Evolutionary conservation across 92 coral and sea anemone genomes (phyloP).

Genomic region (Porites lobata): DNA sequence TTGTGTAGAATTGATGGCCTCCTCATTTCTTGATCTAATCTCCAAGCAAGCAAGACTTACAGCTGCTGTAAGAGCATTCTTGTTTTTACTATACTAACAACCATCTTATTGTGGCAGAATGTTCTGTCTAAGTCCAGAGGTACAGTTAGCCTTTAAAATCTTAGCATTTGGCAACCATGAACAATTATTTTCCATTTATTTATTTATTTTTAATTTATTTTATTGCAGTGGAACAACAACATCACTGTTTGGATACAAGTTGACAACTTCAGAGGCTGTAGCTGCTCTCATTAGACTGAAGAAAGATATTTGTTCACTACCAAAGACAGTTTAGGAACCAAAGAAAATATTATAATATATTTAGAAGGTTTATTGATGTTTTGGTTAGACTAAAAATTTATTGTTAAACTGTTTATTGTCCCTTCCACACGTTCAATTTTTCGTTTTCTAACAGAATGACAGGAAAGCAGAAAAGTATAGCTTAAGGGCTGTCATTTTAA

Average conservation of each 20-base stretch:
- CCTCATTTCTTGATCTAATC: no score
- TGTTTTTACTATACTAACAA: no score
- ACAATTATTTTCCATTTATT: neutral
- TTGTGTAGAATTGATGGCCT: no score
- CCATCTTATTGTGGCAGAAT: neutral
- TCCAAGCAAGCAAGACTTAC: no score
- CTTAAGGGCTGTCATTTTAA: neutral
- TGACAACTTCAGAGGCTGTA: slow-evolving; percentile 89
- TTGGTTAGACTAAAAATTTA: neutral
- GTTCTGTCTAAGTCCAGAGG: neutral
- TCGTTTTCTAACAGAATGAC: neutral
- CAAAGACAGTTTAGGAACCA: slow-evolving; percentile 13
- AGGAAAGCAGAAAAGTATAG: neutral
- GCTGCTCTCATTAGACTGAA: slow-evolving; percentile 85
- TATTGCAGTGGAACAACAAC: slow-evolving; percentile 94
- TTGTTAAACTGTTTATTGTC: neutral
- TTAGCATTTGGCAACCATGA: neutral
- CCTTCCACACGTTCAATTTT: neutral
- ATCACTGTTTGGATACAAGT: slow-evolving; percentile 98
- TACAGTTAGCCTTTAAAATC: no score
- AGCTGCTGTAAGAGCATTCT: no score
- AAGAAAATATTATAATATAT: neutral
- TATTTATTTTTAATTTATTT: neutral
- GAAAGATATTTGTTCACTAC: slow-evolving; percentile 55
- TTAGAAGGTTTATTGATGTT: slow-evolving; percentile 11